Conservation (phyloP, 2,888 invertebrate species). For the Rhagophthalmus giganteus region DNA sequence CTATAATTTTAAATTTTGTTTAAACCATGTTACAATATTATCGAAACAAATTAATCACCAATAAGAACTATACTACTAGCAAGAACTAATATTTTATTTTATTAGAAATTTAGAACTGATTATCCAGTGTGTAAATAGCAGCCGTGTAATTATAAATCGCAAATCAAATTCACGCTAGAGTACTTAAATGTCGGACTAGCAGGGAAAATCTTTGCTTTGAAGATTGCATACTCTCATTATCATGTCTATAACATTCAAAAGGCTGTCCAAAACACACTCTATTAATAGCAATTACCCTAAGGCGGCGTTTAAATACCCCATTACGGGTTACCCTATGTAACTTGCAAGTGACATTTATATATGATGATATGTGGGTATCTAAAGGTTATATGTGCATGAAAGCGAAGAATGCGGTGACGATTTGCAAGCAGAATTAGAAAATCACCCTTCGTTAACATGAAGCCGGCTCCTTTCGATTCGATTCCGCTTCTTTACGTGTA, state of each 20-base stretch:
- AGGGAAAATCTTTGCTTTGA: conserved; percentile 40
- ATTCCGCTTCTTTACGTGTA: no score
- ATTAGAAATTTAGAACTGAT: no score
- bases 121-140: no score
- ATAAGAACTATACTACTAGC: no score
- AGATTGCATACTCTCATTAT: conserved; percentile 50
- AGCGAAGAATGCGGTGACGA: conserved; percentile 15
- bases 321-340: conserved; percentile 44
- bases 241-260: conserved; percentile 54
- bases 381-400: conserved; percentile 19
- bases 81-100: no score
- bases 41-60: no score
- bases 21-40: no score
- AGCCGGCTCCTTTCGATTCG: neutral
- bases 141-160: conserved; percentile 12
- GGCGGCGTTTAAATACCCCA: conserved; percentile 52
- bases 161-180: conserved; percentile 26
- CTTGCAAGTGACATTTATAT: conserved; percentile 53
- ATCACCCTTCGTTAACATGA: neutral
- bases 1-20: no score
- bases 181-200: conserved; percentile 27
- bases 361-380: conserved; percentile 38
- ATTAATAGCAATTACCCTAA: conserved; percentile 54
- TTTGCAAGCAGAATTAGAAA: conserved; percentile 1
- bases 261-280: conserved; percentile 53